Evolutionary conservation across 2,113 vertebrate genomes (phyloP).

Genomic region (Lipotes vexillifer): DNA sequence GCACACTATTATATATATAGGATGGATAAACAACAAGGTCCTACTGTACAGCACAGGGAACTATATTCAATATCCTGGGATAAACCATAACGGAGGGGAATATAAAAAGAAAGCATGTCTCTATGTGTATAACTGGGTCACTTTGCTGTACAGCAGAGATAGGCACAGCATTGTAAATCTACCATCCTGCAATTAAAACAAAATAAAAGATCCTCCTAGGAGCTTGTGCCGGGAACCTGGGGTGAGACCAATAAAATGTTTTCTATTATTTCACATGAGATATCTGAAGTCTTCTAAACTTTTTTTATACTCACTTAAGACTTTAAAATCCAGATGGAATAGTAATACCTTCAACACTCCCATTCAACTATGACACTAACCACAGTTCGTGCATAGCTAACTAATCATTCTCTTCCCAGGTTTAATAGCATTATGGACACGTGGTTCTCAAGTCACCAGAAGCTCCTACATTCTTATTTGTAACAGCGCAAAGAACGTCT

Average conservation of each 20-base stretch:
- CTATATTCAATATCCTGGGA: neutral
- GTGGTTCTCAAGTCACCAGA: neutral
- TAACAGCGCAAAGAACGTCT: neutral
- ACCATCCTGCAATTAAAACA: neutral
- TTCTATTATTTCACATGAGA: neutral
- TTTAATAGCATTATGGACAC: neutral
- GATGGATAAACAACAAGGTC: neutral
- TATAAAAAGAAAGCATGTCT: neutral
- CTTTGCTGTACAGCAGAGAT: neutral
- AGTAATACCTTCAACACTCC: neutral
- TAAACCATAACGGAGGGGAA: neutral
- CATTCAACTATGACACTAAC: neutral
- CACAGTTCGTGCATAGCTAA: neutral
- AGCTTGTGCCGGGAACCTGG: neutral
- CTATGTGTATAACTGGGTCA: neutral
- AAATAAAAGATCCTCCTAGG: neutral
- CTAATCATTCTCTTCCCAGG: neutral
- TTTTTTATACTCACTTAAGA: neutral
- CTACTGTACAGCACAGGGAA: neutral
- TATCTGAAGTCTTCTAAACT: neutral
- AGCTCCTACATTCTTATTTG: neutral
- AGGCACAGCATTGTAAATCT: neutral
- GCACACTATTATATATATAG: neutral
- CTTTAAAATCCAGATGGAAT: neutral
- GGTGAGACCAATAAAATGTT: neutral